A percentile compares a stretch with the other conserved stretches of the same genome.
Conservation (phyloP, 2,113 vertebrate species). For the Rousettus leschenaultii region DNA sequence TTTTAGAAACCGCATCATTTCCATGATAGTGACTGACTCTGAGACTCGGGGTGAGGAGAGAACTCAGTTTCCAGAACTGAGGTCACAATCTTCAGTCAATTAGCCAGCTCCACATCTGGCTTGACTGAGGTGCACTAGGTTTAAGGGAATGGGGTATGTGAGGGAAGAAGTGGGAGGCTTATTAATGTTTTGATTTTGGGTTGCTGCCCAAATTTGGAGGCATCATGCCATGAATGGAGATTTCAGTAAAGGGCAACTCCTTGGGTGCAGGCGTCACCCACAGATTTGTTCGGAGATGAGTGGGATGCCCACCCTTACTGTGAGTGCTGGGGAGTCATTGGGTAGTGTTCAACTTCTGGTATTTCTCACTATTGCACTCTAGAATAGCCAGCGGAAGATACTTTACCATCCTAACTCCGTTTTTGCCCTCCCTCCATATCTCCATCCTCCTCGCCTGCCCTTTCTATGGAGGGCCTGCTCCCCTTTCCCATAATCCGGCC, state of each 20-base stretch:
- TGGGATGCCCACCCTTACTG: background rate
- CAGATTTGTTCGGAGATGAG: background rate
- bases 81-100: background rate
- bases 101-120: background rate
- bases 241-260: background rate
- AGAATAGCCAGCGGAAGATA: background rate
- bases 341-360: background rate
- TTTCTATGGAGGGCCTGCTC: background rate
- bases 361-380: background rate
- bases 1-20: background rate
- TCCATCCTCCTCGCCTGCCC: rapidly evolving
- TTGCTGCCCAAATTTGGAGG: conserved; percentile 15
- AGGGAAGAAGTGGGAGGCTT: background rate
- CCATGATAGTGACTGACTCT: background rate
- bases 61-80: conserved; percentile 27
- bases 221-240: background rate
- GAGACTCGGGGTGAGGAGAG: background rate
- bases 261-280: background rate
- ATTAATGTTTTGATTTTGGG: background rate
- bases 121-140: background rate
- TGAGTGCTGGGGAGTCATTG: background rate
- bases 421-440: rapidly evolving
- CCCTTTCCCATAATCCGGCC: background rate
- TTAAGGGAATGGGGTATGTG: background rate
- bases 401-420: background rate